Conservation (phyloP, 2,113 vertebrate species). For the Deroptyus accipitrinus region DNA sequence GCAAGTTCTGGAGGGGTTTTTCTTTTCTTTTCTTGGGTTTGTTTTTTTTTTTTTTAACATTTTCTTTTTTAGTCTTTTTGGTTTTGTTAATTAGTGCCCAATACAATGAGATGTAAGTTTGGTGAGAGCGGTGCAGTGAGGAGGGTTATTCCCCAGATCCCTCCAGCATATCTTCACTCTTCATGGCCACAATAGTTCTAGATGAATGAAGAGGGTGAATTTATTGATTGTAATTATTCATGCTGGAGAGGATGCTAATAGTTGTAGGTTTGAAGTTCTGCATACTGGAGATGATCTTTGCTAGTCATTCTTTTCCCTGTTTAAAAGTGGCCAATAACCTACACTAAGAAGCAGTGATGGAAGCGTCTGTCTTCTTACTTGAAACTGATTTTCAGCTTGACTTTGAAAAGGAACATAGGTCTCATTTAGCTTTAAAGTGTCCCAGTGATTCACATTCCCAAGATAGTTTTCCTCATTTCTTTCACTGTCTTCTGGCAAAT, state of each 20-base stretch:
- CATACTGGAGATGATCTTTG: neutral
- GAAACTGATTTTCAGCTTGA: neutral
- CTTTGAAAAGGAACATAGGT: slow-evolving; percentile 1
- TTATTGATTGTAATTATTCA: slow-evolving; percentile 20
- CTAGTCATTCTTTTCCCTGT: neutral
- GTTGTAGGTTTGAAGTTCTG: neutral
- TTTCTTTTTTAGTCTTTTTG: neutral
- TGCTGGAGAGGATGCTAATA: neutral
- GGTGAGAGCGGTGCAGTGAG: neutral
- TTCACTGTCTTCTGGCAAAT: slow-evolving; percentile 35
- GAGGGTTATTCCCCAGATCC: neutral
- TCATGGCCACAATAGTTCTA: slow-evolving; percentile 18
- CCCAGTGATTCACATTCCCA: slow-evolving; percentile 7
- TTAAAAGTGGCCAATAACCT: slow-evolving; percentile 13
- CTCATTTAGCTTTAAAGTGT: slow-evolving; percentile 11
- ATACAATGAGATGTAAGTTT: neutral
- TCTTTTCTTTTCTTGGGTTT: neutral
- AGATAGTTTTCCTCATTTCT: slow-evolving; percentile 38
- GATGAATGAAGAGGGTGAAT: neutral
- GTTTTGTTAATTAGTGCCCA: neutral
- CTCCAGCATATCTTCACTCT: neutral
- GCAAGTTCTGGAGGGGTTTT: neutral
- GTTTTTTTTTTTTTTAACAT: no score
- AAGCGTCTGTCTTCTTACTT: slow-evolving; percentile 15
- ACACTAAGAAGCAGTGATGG: neutral